A percentile compares a stretch with the other conserved stretches of the same genome.
Evolutionary conservation across 2,113 vertebrate genomes (phyloP).

Genomic region (Campylorhamphus procurvoides): DNA sequence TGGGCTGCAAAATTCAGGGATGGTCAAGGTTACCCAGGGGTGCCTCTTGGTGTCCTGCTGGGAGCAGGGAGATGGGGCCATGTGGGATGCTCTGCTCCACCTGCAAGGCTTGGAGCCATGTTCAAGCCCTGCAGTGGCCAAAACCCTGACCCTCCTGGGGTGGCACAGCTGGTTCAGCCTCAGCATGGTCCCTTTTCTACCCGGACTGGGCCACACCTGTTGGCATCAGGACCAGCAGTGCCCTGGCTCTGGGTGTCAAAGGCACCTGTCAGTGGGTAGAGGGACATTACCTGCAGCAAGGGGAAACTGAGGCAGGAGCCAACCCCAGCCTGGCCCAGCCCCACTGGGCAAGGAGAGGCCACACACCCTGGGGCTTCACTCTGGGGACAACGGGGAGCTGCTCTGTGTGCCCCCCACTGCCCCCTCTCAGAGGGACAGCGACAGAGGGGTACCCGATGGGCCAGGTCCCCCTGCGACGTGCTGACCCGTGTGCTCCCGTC

Average conservation of each 20-base stretch:
- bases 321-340: neutral
- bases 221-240: neutral
- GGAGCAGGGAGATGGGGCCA: neutral
- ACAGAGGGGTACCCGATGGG: neutral
- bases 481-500: slow-evolving; percentile 51
- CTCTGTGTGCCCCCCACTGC: accelerated
- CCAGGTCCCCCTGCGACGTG: neutral
- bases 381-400: neutral
- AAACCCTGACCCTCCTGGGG: neutral
- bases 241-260: neutral
- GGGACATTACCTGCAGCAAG: neutral
- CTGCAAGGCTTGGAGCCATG: neutral
- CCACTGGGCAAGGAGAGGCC: neutral
- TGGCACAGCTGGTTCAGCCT: neutral
- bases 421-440: accelerated
- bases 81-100: neutral
- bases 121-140: neutral
- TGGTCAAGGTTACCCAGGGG: neutral
- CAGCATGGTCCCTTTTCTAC: neutral
- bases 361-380: neutral
- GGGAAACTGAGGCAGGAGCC: neutral
- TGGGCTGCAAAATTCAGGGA: neutral
- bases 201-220: neutral
- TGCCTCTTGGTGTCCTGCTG: accelerated
- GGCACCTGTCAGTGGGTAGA: neutral